Conservation (phyloP, 37 sponge, comb jelly and placozoan genomes). For the Ianthella basta region DNA sequence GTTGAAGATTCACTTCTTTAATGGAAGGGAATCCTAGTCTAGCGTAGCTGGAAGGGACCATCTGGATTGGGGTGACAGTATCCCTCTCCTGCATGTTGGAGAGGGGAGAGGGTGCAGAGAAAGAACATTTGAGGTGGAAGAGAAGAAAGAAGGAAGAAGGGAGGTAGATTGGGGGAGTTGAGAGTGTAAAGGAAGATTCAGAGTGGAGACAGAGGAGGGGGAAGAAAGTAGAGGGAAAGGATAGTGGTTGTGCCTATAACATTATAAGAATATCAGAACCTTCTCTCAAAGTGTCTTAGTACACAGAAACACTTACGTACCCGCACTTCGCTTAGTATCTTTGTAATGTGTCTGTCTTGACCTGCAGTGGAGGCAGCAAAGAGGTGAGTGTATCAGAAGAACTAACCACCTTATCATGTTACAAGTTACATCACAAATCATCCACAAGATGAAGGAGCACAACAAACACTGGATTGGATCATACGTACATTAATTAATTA, state of each 20-base stretch:
- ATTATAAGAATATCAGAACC: no score
- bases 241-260: no score
- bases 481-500: no score
- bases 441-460: no score
- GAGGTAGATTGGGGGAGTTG: no score
- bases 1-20: neutral
- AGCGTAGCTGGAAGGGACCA: neutral
- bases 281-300: no score
- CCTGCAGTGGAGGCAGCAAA: slow-evolving; percentile 27
- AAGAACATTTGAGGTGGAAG: neutral
- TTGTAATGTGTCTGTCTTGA: slow-evolving; percentile 58
- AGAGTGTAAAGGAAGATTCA: neutral
- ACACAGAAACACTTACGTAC: neutral
- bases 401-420: neutral
- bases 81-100: slow-evolving; percentile 19
- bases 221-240: no score
- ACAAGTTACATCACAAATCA: no score
- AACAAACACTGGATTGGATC: no score
- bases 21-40: neutral
- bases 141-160: neutral
- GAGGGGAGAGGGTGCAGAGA: neutral
- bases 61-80: neutral
- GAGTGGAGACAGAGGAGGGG: neutral
- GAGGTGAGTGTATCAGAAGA: neutral
- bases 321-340: slow-evolving; percentile 60